These are phyloP conservation scores for Drosophila pseudotakahashii DNA, from an alignment of 2,888 invertebrate species.

Conservation along the genomic window DNA sequence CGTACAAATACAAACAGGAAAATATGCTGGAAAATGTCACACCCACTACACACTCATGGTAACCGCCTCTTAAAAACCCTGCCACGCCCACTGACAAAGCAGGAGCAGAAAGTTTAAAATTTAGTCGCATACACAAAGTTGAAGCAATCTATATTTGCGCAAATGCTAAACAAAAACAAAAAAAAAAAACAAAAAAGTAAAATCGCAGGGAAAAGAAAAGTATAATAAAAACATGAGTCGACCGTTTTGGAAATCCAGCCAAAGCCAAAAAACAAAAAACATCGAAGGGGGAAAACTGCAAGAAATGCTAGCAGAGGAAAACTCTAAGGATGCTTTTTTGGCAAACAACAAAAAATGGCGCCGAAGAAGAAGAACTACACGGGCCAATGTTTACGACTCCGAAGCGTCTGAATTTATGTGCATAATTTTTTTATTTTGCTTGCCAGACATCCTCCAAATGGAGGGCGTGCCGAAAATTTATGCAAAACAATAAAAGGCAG, in stretches of 20 bases:
- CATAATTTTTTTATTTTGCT: slow-evolving; percentile 68
- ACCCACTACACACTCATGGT: slow-evolving; percentile 11
- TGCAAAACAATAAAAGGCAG: slow-evolving; percentile 36
- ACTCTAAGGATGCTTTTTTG: slow-evolving; percentile 25
- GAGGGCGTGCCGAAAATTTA: slow-evolving; percentile 36
- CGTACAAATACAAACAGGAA: not conserved
- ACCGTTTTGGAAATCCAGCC: slow-evolving; percentile 47
- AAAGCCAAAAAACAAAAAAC: slow-evolving; percentile 35
- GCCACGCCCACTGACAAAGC: slow-evolving; percentile 14
- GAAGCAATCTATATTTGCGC: slow-evolving; percentile 49
- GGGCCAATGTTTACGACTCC: slow-evolving; percentile 63
- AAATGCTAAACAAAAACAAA: slow-evolving; percentile 24
- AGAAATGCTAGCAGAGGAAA: slow-evolving; percentile 25
- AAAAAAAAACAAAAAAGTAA: slow-evolving; percentile 12
- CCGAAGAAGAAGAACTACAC: slow-evolving; percentile 36
- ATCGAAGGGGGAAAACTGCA: slow-evolving; percentile 32
- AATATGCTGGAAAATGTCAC: slow-evolving; percentile 15
- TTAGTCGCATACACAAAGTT: slow-evolving; percentile 34
- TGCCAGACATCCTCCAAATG: slow-evolving; percentile 35
- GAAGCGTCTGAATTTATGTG: slow-evolving; percentile 70
- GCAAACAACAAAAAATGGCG: slow-evolving; percentile 11
- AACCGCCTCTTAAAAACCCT: not conserved
- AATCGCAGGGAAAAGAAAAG: slow-evolving; percentile 22
- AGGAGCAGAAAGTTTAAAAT: slow-evolving; percentile 23
- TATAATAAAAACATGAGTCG: slow-evolving; percentile 50